Percentiles rank a stretch among this genome's conserved stretches.
phyloP scores from a whole-genome alignment of 2,797 vertebrate genomes.

The Pangasius sanitwongsei region DNA sequence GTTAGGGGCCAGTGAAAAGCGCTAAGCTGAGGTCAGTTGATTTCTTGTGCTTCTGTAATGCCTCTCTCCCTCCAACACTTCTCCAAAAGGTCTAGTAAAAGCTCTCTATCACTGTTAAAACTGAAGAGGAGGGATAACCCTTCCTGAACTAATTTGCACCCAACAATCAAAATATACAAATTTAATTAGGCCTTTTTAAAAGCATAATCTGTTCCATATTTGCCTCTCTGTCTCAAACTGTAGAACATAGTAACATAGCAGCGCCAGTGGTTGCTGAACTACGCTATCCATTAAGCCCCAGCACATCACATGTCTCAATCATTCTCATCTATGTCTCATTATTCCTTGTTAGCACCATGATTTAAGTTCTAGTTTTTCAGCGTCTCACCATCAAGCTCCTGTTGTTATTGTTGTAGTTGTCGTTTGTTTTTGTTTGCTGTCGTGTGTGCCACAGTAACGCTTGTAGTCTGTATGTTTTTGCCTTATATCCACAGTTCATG shows the following conservation, averaged over 20 bases:
- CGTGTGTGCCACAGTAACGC: neutral
- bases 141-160: slow-evolving; percentile 62
- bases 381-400: neutral
- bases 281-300: neutral
- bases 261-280: neutral
- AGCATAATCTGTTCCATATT: slow-evolving; percentile 46
- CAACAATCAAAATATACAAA: slow-evolving; percentile 54
- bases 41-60: slow-evolving; percentile 28
- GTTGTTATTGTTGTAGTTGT: neutral
- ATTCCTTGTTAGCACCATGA: neutral
- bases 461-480: too few species aligned
- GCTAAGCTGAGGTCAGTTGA: slow-evolving; percentile 15
- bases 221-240: slow-evolving; percentile 29
- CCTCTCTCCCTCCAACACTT: slow-evolving; percentile 2
- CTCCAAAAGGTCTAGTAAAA: slow-evolving; percentile 45
- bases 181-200: slow-evolving; percentile 53
- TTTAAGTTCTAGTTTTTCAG: neutral
- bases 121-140: neutral
- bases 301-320: neutral
- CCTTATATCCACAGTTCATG: too few species aligned
- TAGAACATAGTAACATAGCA: too few species aligned
- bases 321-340: neutral
- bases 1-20: slow-evolving; percentile 20
- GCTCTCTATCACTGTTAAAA: slow-evolving; percentile 42
- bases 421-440: too few species aligned